A percentile compares a stretch with the other conserved stretches of the same genome.
Conservation (phyloP, 2,113 vertebrate species). For the Anoura caudifer region DNA sequence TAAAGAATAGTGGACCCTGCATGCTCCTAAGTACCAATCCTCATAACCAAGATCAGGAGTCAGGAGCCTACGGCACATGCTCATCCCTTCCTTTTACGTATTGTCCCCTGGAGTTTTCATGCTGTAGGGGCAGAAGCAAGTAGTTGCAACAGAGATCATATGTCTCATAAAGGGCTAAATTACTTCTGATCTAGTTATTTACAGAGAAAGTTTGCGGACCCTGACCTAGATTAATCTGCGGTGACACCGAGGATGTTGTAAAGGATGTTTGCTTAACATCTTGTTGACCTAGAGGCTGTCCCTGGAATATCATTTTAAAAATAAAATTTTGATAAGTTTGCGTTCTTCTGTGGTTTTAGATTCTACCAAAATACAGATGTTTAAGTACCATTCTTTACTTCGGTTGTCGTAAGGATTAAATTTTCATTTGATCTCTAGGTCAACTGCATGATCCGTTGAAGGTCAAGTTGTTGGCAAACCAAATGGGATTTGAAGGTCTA, state of each 20-base stretch:
- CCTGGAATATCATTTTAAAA: conserved; percentile 1
- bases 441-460: neutral
- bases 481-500: neutral
- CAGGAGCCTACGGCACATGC: neutral
- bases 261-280: neutral
- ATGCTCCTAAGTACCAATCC: neutral
- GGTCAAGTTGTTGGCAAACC: neutral
- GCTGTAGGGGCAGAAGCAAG: neutral
- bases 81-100: neutral
- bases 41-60: neutral
- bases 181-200: neutral
- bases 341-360: neutral
- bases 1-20: neutral
- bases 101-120: neutral
- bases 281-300: neutral
- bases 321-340: neutral
- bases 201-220: neutral
- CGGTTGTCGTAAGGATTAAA: neutral
- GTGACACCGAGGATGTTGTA: neutral
- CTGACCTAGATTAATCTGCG: neutral
- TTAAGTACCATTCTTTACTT: neutral
- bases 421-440: neutral
- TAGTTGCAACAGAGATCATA: neutral
- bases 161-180: neutral
- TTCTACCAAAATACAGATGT: neutral